Conservation (phyloP, 2,113 vertebrate genomes). For the Notarius quadriscutis region DNA sequence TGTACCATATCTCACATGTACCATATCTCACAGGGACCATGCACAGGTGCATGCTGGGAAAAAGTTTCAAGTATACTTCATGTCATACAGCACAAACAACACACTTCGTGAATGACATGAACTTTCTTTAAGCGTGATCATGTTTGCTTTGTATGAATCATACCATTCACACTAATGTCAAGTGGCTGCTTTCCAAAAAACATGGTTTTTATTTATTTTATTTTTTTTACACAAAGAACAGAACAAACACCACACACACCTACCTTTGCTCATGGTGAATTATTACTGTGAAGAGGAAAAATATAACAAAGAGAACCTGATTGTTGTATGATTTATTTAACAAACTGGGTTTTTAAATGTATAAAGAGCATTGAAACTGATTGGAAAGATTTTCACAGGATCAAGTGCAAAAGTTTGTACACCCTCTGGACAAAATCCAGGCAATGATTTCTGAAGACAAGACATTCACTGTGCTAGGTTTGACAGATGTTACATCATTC, state of each 20-base stretch:
- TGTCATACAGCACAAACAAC: no score
- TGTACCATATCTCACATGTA: no score
- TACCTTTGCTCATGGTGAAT: background rate
- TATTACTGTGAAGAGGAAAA: background rate
- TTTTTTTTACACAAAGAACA: no score
- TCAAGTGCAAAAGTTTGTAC: background rate
- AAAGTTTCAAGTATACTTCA: no score
- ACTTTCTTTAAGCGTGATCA: slow-evolving; percentile 48
- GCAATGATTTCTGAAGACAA: background rate
- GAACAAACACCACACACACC: no score
- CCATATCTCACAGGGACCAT: no score
- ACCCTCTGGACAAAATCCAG: background rate
- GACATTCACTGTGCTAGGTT: background rate
- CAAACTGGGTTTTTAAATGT: background rate
- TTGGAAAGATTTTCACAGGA: background rate
- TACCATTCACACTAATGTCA: slow-evolving; percentile 63
- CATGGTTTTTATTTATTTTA: background rate
- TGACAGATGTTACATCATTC: background rate
- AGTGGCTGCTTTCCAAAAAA: slow-evolving; percentile 74
- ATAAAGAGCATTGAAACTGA: background rate
- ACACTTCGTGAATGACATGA: background rate
- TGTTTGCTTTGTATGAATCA: slow-evolving; percentile 60
- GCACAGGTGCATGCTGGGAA: no score
- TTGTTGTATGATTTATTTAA: background rate
- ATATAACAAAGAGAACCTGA: no score